Evolutionary conservation across 2,888 invertebrate species (phyloP).

Genomic region (Metallyticus violacea): DNA sequence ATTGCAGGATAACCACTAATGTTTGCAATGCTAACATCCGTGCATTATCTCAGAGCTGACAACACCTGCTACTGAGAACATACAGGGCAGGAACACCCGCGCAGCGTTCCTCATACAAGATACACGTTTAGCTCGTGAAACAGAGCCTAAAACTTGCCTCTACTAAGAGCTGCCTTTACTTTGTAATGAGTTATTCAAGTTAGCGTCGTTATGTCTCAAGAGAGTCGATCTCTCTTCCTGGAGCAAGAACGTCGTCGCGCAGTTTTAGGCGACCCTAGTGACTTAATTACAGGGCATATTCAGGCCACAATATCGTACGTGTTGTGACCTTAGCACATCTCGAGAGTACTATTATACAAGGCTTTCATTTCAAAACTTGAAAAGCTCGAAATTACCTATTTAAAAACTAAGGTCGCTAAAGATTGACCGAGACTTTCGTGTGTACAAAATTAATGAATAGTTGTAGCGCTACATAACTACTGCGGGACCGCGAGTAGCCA

Average conservation of each 20-base stretch:
- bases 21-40: neutral
- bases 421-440: too few species aligned
- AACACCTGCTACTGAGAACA: neutral
- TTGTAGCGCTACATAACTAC: too few species aligned
- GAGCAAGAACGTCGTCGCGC: neutral
- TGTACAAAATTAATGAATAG: too few species aligned
- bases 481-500: too few species aligned
- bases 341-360: too few species aligned
- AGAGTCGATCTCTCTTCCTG: neutral
- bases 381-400: too few species aligned
- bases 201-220: neutral
- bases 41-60: neutral
- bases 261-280: neutral
- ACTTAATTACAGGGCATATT: neutral
- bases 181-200: neutral
- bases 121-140: neutral
- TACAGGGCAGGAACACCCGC: too few species aligned
- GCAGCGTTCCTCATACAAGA: too few species aligned
- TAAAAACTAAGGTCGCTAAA: too few species aligned
- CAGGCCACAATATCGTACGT: too few species aligned
- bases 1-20: neutral
- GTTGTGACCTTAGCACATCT: too few species aligned
- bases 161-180: neutral
- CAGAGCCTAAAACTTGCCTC: neutral
- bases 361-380: too few species aligned